These are phyloP conservation scores for Acanthurus lineatus DNA, from an alignment of 2,797 vertebrate genomes.

Conservation along the genomic window DNA sequence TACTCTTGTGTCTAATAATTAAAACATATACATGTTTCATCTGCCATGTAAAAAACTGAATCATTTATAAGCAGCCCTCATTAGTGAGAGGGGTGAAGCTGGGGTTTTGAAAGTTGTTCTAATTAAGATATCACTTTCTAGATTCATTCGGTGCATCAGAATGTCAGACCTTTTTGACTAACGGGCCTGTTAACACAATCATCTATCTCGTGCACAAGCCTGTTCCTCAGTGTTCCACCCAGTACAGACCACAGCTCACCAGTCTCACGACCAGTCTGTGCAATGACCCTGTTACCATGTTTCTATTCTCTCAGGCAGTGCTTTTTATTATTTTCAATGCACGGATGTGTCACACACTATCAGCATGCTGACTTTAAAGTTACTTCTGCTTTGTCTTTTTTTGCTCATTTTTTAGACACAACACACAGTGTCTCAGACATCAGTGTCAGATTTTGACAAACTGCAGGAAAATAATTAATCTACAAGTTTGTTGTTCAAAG, in stretches of 20 bases:
- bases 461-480: neutral
- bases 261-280: neutral
- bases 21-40: slow-evolving; percentile 44
- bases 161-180: slow-evolving; percentile 16
- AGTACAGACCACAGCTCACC: neutral
- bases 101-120: slow-evolving; percentile 34
- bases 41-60: slow-evolving; percentile 41
- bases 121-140: slow-evolving; percentile 57
- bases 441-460: neutral
- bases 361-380: neutral
- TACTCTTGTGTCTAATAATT: slow-evolving; percentile 32
- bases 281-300: neutral
- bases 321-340: slow-evolving; percentile 5
- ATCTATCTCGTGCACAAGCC: slow-evolving; percentile 5
- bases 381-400: neutral
- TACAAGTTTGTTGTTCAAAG: neutral
- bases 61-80: slow-evolving; percentile 56
- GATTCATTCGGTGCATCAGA: slow-evolving; percentile 23
- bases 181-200: slow-evolving; percentile 13
- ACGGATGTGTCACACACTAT: neutral
- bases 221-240: neutral
- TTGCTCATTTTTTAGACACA: neutral
- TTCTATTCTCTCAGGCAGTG: neutral
- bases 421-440: neutral
- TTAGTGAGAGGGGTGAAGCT: slow-evolving; percentile 32